phyloP scores from a whole-genome alignment of 2,113 vertebrate species.

The Chlamydotis undulata region DNA sequence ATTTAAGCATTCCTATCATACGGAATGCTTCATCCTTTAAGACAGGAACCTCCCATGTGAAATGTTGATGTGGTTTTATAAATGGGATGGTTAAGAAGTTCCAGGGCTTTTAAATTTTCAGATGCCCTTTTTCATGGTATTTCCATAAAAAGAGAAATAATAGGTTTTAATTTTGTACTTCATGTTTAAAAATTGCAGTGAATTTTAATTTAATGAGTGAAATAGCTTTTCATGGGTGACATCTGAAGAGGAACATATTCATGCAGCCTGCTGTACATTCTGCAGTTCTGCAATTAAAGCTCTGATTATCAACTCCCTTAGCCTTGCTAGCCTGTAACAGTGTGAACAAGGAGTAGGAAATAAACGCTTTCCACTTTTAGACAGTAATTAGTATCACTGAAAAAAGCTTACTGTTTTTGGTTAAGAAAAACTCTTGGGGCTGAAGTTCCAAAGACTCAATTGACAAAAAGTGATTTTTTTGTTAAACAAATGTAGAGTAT shows the following conservation, averaged over 20 bases:
- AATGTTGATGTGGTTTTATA: not conserved
- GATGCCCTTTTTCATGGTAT: not conserved
- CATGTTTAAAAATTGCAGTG: not conserved
- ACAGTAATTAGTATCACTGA: not conserved
- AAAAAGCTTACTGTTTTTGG: not conserved
- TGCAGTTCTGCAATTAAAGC: not conserved
- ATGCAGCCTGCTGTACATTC: not conserved
- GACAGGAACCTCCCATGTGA: not conserved
- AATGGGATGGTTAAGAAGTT: not conserved
- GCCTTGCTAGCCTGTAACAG: not conserved
- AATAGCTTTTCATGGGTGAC: not conserved
- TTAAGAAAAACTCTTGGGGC: not conserved
- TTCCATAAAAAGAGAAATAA: not conserved
- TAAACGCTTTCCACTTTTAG: not conserved
- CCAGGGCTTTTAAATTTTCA: not conserved
- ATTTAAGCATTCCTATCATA: not conserved
- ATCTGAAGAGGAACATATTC: not conserved
- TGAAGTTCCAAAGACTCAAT: conserved; percentile 5
- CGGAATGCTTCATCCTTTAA: not conserved
- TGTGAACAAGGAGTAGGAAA: not conserved
- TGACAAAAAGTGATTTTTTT: not conserved
- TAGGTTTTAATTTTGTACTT: not conserved
- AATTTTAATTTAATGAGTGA: not conserved
- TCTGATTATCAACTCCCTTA: not conserved
- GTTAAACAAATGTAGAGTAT: not conserved